Evolutionary conservation across 2,888 invertebrate genomes (phyloP).

Genomic region (Masnerella sp.): DNA sequence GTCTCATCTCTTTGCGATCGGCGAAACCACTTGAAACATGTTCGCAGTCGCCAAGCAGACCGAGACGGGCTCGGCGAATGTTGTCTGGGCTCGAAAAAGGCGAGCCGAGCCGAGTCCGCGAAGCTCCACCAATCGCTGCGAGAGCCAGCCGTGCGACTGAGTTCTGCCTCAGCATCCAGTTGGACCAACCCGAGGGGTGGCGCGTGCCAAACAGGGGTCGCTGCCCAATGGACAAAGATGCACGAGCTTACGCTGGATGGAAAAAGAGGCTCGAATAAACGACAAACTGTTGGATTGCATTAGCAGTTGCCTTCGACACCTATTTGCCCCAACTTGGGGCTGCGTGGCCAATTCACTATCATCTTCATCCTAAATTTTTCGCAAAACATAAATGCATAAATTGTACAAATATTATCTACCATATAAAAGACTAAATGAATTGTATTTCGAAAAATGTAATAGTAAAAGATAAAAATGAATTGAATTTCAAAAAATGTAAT

Average conservation of each 20-base stretch:
- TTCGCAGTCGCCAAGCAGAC: conserved; percentile 1
- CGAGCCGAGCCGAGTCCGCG: conserved; percentile 1
- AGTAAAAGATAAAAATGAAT: no score
- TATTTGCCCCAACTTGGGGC: no score
- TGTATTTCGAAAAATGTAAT: no score
- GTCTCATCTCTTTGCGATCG: conserved; percentile 40
- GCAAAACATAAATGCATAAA: no score
- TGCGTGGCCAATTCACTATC: no score
- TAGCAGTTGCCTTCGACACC: no score
- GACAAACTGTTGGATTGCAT: no score
- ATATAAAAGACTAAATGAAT: no score
- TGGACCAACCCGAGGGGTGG: conserved; percentile 57
- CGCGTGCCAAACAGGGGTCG: conserved; percentile 44
- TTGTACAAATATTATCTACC: no score
- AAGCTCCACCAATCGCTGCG: conserved; percentile 49
- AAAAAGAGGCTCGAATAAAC: not conserved
- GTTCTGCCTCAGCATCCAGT: conserved; percentile 60
- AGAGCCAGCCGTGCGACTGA: conserved; percentile 58
- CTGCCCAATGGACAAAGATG: conserved; percentile 44
- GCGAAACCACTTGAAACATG: conserved; percentile 12
- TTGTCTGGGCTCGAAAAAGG: no score
- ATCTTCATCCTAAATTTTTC: no score
- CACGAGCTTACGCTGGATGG: conserved; percentile 31
- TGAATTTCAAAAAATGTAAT: no score
- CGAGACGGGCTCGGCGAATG: conserved; percentile 9